Percentiles rank a stretch among this genome's conserved stretches.
These are phyloP conservation scores for Zaprionus capensis DNA, from an alignment of 1,140 invertebrate genomes.

Conservation along the genomic window DNA sequence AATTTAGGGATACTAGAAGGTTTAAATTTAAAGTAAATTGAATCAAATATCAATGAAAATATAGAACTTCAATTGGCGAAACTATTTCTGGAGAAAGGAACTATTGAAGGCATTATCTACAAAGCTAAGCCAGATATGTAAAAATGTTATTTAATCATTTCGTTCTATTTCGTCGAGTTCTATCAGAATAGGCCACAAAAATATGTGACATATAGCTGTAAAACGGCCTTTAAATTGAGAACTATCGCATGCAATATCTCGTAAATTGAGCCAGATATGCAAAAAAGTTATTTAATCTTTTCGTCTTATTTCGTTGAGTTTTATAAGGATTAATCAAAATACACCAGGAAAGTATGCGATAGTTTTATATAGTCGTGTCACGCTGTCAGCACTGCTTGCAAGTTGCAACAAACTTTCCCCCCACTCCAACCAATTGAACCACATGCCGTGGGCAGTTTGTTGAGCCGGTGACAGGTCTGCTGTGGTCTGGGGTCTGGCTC, in stretches of 20 bases:
- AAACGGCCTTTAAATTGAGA: background rate
- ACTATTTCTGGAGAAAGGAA: background rate
- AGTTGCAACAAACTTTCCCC: background rate
- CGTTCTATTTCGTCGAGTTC: background rate
- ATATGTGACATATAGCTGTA: no score
- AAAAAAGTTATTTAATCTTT: background rate
- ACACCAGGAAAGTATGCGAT: background rate
- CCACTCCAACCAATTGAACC: background rate
- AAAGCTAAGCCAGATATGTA: background rate
- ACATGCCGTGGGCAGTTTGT: constrained; percentile 22
- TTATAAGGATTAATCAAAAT: background rate
- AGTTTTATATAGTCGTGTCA: background rate
- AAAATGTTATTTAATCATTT: background rate
- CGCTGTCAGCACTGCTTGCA: background rate
- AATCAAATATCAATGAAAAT: no score
- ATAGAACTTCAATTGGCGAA: no score
- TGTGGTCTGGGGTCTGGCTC: constrained; percentile 1
- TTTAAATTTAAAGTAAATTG: background rate
- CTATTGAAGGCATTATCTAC: background rate
- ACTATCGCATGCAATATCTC: background rate
- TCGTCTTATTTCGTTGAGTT: background rate
- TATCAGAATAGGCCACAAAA: background rate
- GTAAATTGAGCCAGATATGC: background rate
- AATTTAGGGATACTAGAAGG: background rate
- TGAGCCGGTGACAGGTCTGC: constrained; percentile 21